Evolutionary conservation across 2,113 vertebrate species (phyloP).

Genomic region (Hyla sarda): DNA sequence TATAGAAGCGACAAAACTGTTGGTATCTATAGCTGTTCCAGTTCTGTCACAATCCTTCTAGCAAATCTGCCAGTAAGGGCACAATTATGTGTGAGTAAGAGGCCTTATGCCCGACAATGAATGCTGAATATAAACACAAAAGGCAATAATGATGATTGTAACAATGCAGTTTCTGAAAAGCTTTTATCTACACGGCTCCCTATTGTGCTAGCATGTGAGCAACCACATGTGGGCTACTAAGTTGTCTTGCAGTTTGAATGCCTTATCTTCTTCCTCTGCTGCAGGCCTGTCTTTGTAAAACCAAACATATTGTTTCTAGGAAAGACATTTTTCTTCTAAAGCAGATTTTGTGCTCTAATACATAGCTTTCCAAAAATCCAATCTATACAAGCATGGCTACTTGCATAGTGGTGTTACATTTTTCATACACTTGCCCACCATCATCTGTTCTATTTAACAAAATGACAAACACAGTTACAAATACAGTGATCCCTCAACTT

Average conservation of each 20-base stretch:
- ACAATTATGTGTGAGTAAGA: constrained; percentile 43
- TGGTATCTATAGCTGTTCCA: constrained; percentile 12
- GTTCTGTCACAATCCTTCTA: neutral
- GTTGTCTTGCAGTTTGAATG: neutral
- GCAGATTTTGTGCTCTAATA: neutral
- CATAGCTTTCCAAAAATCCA: neutral
- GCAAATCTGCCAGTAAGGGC: neutral
- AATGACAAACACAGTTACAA: too few relatives aligned
- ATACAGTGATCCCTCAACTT: too few relatives aligned
- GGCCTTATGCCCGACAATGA: constrained; percentile 31
- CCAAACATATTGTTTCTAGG: neutral
- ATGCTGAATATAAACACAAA: constrained; percentile 50
- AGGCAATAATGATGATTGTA: constrained; percentile 41
- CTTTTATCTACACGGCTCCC: constrained; percentile 33
- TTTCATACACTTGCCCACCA: neutral
- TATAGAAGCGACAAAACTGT: neutral
- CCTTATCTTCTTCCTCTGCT: constrained; percentile 36
- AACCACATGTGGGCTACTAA: constrained; percentile 24
- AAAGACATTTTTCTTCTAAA: neutral
- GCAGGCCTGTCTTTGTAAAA: constrained; percentile 5
- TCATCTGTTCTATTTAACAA: too few relatives aligned
- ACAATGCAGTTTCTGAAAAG: constrained; percentile 46
- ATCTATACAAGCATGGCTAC: too few relatives aligned
- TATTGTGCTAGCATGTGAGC: constrained; percentile 35
- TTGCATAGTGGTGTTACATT: neutral